These are phyloP conservation scores for Eugnorisma glareosa DNA, from an alignment of 2,888 invertebrate species.

Conservation along the genomic window DNA sequence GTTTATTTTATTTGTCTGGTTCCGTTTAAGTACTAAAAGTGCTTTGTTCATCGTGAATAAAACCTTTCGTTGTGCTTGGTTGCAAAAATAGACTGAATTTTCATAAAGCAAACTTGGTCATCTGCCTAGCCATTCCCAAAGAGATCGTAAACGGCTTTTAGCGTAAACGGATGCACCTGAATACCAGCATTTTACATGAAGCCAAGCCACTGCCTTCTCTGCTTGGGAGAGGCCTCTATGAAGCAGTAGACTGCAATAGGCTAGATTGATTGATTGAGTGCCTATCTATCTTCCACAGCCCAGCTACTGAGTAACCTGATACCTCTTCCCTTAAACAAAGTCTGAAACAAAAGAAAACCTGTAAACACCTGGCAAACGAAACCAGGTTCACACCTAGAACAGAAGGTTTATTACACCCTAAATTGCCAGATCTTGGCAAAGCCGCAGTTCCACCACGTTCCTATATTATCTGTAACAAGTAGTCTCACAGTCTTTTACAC, in stretches of 20 bases:
- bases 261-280: not conserved
- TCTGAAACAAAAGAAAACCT: not conserved
- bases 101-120: not conserved
- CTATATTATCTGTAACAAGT: constrained; percentile 25
- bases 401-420: not conserved
- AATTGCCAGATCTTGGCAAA: constrained; percentile 16
- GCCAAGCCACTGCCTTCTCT: not conserved
- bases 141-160: not conserved
- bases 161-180: not conserved
- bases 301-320: not conserved
- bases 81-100: no score
- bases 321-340: not conserved
- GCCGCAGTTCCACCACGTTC: not conserved
- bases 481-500: not conserved
- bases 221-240: not conserved
- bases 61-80: not conserved
- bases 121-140: not conserved
- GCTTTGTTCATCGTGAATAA: not conserved
- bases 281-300: not conserved
- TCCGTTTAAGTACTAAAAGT: not conserved
- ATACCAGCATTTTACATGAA: not conserved
- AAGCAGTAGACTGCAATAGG: not conserved
- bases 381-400: not conserved
- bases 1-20: constrained; percentile 20
- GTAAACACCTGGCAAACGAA: not conserved